Conservation (phyloP, 35 echinoderm and acorn worm species). For the Hemicentrotus pulcherrimus region DNA sequence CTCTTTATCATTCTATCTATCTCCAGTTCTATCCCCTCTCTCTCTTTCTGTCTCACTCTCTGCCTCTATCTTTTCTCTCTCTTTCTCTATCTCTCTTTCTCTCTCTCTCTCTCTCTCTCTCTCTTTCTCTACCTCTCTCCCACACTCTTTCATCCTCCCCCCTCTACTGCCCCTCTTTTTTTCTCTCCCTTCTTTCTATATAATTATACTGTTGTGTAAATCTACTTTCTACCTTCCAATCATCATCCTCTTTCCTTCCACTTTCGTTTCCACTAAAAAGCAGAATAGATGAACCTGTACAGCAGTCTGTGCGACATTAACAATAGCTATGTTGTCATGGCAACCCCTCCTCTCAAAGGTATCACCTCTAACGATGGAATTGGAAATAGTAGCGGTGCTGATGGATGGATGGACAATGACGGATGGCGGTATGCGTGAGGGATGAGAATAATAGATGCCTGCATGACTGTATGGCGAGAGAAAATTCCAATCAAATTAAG, state of each 20-base stretch:
- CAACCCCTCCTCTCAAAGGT: neutral
- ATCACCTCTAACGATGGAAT: neutral
- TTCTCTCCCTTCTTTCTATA: neutral
- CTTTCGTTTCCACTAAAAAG: neutral
- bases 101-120: neutral
- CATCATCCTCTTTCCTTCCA: too few species aligned
- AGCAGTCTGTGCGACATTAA: neutral
- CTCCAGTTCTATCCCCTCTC: neutral
- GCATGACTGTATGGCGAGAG: neutral
- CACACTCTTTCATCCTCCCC: neutral
- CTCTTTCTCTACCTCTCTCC: neutral
- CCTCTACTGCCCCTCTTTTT: neutral
- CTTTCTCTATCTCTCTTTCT: neutral
- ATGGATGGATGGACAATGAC: neutral
- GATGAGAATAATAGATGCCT: conserved; percentile 12
- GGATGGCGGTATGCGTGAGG: neutral
- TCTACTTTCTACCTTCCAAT: too few species aligned
- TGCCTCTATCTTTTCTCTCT: neutral
- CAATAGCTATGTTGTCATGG: neutral
- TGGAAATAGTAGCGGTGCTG: neutral
- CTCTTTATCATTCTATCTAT: neutral
- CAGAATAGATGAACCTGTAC: neutral
- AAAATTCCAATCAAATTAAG: conserved; percentile 14
- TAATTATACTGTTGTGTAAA: too few species aligned
- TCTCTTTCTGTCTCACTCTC: neutral